Evolutionary conservation across 2,113 vertebrate species (phyloP).

Genomic region (Clinocottus analis): DNA sequence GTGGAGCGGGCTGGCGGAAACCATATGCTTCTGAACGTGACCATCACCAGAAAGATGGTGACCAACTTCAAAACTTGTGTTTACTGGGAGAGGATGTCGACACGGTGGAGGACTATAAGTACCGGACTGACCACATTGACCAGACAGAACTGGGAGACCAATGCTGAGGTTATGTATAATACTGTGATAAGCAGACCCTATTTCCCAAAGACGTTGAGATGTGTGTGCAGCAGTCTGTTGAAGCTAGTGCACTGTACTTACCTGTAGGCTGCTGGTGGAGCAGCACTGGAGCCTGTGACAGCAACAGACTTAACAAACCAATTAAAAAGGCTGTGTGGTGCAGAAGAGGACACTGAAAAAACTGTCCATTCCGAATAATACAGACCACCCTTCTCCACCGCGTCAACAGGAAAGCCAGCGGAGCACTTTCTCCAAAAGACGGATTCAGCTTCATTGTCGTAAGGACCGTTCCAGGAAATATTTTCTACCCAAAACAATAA

Average conservation of each 20-base stretch:
- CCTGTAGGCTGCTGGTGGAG: neutral
- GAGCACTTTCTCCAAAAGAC: neutral
- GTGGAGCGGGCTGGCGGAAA: too few relatives aligned
- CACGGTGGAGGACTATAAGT: too few relatives aligned
- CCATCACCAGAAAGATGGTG: too few relatives aligned
- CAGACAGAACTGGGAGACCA: too few relatives aligned
- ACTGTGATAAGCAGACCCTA: too few relatives aligned
- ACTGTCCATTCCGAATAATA: neutral
- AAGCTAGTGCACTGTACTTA: neutral
- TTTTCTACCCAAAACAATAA: neutral
- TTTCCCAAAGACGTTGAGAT: too few relatives aligned
- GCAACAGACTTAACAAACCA: neutral
- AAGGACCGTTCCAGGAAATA: neutral
- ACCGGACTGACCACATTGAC: too few relatives aligned
- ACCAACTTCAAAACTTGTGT: neutral
- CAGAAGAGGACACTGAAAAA: constrained; percentile 9
- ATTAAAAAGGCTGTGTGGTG: neutral
- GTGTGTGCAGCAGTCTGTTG: neutral
- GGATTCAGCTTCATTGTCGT: too few relatives aligned
- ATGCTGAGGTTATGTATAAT: too few relatives aligned
- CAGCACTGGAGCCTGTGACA: neutral
- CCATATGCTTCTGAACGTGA: too few relatives aligned
- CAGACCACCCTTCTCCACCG: neutral
- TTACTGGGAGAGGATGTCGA: neutral
- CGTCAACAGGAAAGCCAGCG: neutral